Base-by-base conservation (phyloP, 2,113 vertebrate species). In the Microtus oregoni region DNA sequence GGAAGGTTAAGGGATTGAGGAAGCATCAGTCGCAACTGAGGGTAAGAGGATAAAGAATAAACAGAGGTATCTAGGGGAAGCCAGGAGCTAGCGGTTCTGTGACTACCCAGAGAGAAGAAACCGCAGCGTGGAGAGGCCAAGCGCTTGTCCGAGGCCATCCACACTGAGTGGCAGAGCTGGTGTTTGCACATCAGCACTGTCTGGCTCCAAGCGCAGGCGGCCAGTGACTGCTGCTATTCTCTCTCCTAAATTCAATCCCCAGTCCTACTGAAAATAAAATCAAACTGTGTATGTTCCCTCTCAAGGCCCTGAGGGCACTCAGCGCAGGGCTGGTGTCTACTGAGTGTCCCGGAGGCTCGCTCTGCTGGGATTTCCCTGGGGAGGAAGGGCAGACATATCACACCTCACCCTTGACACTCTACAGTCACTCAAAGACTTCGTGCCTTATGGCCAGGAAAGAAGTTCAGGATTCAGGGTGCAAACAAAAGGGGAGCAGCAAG, bases 331-430 rank as follows among this genome's bases (percentile, higher is more conserved):
- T 5, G 61, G 75, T 19, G 0, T 28, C 22, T 35, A 1, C 47
- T 8, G 0, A 30, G 30, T 19, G 4, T 13, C 26, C 11, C 1
- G 14, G 0, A 26, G 11, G 0, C 2, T 32, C 0, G 3, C 17
- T 76, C 81, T 91, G n/a, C 2, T 22, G 32, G 32, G 3, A 26
- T 47, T 82, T 24, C 32, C 32, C n/a, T 4, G 4, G 38, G 73
- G 22, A 50, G 28, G 28, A 28, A 44, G 11, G 2, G 50, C 52
- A 41, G 61, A 65, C 47, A 52, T 13, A 35, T 2, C n/a, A 17
- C 32, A 55, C 70, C 3, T 35, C 1, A 68, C 24, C 63, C 4
- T 13, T 2, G 0, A 24, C 4, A 6, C 32, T 63, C 11, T 12
- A 52, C 12, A 7, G 86, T 41, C 22, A 3, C 2, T 11, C 44